These are phyloP conservation scores for Aphaenogaster rudis DNA, from an alignment of 1,140 invertebrate genomes.

Conservation along the genomic window DNA sequence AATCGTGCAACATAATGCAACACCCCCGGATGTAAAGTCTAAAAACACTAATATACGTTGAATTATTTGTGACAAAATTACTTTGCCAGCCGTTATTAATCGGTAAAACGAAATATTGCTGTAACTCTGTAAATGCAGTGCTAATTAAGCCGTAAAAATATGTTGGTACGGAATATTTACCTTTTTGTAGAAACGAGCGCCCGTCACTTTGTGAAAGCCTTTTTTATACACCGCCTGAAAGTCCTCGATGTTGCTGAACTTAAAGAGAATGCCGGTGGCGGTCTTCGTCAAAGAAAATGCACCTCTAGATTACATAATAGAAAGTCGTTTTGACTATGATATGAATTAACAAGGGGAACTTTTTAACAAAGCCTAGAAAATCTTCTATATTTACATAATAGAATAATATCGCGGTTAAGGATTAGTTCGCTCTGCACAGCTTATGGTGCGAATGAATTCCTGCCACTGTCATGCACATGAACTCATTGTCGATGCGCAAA, in stretches of 20 bases:
- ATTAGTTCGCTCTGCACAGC: background rate
- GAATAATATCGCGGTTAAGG: background rate
- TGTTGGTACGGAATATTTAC: constrained; percentile 81
- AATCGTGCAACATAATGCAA: constrained; percentile 24
- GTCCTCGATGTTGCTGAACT: constrained; percentile 94
- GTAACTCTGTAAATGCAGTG: background rate
- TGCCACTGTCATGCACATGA: background rate
- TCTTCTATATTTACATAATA: background rate
- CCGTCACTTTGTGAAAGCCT: constrained; percentile 94
- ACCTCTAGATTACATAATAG: constrained; percentile 87
- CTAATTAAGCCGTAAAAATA: constrained; percentile 13
- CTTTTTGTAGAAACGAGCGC: constrained; percentile 92
- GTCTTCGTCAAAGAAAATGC: constrained; percentile 94
- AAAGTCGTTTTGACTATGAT: constrained; percentile 35
- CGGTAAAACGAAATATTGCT: background rate
- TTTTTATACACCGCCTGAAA: constrained; percentile 95
- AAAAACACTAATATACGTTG: background rate
- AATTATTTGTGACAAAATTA: constrained; percentile 14
- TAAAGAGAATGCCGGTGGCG: constrained; percentile 95
- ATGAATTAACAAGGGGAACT: background rate
- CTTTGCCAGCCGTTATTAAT: background rate
- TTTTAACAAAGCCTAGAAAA: background rate
- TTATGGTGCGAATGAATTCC: constrained; percentile 1
- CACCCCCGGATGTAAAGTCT: constrained; percentile 9
- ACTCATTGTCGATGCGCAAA: constrained; percentile 24